Percentiles rank a stretch among this genome's conserved stretches.
These are phyloP conservation scores for Hemitrygon akajei DNA, from an alignment of 2,797 vertebrate genomes.

Conservation along the genomic window DNA sequence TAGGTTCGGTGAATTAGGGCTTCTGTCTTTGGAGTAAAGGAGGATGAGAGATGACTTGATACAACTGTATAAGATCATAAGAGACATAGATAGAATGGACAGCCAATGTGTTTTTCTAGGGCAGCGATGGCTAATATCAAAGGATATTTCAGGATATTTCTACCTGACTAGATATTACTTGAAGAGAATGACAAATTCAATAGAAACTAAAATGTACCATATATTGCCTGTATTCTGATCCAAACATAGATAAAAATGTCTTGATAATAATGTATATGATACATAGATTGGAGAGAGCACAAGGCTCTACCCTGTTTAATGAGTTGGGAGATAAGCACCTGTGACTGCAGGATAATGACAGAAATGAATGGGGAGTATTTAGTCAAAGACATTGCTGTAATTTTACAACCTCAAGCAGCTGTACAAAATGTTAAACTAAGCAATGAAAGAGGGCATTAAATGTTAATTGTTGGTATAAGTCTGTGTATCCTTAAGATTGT, in stretches of 20 bases:
- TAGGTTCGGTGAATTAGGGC: too few species aligned
- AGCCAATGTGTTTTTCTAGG: too few species aligned
- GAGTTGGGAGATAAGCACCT: neutral
- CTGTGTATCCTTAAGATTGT: neutral
- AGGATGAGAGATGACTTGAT: too few species aligned
- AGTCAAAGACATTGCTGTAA: neutral
- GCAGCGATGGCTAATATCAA: too few species aligned
- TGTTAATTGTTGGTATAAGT: neutral
- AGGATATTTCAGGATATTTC: neutral
- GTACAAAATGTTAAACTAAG: neutral
- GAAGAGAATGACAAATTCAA: neutral
- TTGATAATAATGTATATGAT: neutral
- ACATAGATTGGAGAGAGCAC: neutral
- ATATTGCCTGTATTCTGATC: neutral
- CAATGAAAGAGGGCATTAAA: neutral
- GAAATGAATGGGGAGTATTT: neutral
- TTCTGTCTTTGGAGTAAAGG: too few species aligned
- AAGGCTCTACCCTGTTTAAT: neutral
- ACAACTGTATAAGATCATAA: too few species aligned
- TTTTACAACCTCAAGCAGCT: neutral
- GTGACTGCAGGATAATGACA: neutral
- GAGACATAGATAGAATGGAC: too few species aligned
- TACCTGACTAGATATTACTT: neutral
- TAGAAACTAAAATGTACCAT: neutral
- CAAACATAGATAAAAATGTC: neutral